These are phyloP conservation scores for Drosophila obscura DNA, from an alignment of 1,140 invertebrate species.

Conservation along the genomic window DNA sequence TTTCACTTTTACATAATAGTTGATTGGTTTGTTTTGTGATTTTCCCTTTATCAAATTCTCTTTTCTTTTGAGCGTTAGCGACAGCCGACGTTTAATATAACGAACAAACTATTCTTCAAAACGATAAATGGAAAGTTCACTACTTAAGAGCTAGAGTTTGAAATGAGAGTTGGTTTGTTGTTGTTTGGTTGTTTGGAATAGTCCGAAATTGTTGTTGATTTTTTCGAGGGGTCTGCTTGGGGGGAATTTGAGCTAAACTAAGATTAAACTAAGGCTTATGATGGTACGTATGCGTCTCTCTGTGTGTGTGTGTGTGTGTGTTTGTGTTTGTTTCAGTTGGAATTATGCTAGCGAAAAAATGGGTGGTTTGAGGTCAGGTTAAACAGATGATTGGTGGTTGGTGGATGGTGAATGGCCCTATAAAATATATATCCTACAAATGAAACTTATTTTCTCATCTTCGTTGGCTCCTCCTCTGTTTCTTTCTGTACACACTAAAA, in stretches of 20 bases:
- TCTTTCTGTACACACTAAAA: constrained; percentile 46
- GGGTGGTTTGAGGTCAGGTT: constrained; percentile 8
- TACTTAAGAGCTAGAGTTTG: constrained; percentile 38
- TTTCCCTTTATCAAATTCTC: constrained; percentile 21
- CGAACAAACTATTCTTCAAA: constrained; percentile 23
- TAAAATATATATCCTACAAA: constrained; percentile 45
- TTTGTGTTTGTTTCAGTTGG: constrained; percentile 28
- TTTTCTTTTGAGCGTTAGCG: constrained; percentile 50
- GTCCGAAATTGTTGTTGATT: constrained; percentile 39
- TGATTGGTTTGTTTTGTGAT: constrained; percentile 12
- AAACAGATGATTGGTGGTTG: constrained; percentile 29
- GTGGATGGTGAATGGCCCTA: constrained; percentile 38
- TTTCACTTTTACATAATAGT: constrained; percentile 55
- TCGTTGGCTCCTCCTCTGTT: neutral
- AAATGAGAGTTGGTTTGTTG: constrained; percentile 28
- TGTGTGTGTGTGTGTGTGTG: constrained; percentile 3
- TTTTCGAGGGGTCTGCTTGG: constrained; percentile 5
- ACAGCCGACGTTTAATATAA: neutral
- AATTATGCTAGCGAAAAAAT: constrained; percentile 45
- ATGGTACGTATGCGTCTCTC: constrained; percentile 52
- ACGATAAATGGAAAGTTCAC: constrained; percentile 40
- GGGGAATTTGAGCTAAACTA: constrained; percentile 73
- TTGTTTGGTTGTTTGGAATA: constrained; percentile 41
- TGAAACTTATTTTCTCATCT: constrained; percentile 43
- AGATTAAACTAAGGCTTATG: constrained; percentile 68